Evolutionary conservation across 35 echinoderm and acorn worm genomes (phyloP).

Genomic region (Ophioderma brevispina): DNA sequence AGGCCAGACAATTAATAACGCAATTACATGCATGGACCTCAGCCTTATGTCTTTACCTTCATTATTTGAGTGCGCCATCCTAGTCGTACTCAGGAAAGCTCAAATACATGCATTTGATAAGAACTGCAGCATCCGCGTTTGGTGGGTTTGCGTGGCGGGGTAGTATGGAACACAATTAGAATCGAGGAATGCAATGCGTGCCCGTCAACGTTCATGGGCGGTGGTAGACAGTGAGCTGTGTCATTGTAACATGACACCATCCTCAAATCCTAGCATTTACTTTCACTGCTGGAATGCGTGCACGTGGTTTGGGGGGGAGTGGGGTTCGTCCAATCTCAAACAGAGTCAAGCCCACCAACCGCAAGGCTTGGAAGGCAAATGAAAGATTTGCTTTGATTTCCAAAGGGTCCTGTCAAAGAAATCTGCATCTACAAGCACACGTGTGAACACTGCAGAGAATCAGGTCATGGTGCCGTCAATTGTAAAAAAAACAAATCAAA

Average conservation of each 20-base stretch:
- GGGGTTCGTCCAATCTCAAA: no score
- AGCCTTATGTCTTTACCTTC: neutral
- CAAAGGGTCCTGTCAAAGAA: no score
- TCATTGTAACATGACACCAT: neutral
- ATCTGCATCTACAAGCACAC: no score
- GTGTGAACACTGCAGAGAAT: no score
- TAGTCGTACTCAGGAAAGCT: neutral
- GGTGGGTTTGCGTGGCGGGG: neutral
- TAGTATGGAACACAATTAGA: constrained; percentile 13
- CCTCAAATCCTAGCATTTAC: no score
- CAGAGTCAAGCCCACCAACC: no score
- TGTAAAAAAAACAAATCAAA: no score
- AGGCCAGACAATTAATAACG: neutral
- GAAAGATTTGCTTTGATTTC: neutral
- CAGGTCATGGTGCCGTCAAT: no score
- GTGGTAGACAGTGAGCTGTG: neutral
- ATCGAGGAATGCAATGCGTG: neutral
- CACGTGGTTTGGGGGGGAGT: no score
- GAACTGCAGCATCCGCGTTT: neutral
- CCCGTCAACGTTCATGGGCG: neutral
- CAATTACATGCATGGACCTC: neutral
- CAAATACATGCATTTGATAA: neutral
- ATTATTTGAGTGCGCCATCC: constrained; percentile 4
- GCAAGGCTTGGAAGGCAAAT: no score
- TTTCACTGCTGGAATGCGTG: no score